Base-by-base conservation (phyloP, 1,140 invertebrate species). In the Diprion similis region DNA sequence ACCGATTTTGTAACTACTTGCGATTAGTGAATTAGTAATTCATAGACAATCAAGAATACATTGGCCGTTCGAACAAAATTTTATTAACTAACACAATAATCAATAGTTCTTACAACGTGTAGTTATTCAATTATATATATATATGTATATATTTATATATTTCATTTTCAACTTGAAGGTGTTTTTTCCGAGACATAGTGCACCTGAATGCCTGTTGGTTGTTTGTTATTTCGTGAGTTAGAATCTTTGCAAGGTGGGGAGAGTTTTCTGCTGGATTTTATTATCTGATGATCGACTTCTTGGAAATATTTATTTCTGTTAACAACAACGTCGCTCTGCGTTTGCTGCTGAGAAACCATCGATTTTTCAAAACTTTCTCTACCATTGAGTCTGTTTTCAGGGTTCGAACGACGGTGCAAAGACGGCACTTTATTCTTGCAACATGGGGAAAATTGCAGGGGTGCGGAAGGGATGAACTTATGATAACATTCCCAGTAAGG, bases 181-280 rank as follows among this genome's bases (percentile, higher is more conserved):
- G 51, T 17, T 59, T 59, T 59, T 4, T 9, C n/a, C 4, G 51
- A 59, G n/a, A 59, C n/a, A 0, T 17, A 59, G 51, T 15, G 11
- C 11, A 59, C n/a, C n/a, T 17, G 3, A 59, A 59, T 59, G 51
- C 51, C 51, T 59, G 11, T 59, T 13, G 9, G 9, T 59, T 59
- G 51, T 8, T 59, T 15, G n/a, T 37, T 37, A 37, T 15, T 59
- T 59, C 51, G 7, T 59, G 51, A 59, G n/a, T 59, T 59, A 59
- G 24, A 47, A 70, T 70, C 69, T 46, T 70, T 70, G 46, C 69
- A 48, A 70, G 69, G 69, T 45, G 69, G 69, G 13, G 69, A 70
- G 11, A 70, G 18, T 70, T 47, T 45, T 46, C 46, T 45, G 10
- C 11, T 48, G 18, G 46, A 70, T 13, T 37, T 70, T 51, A 70